Evolutionary conservation across 2,888 invertebrate genomes (phyloP), one percentile per base, ranked within the genome.

Genomic region (Agelastica alni): DNA sequence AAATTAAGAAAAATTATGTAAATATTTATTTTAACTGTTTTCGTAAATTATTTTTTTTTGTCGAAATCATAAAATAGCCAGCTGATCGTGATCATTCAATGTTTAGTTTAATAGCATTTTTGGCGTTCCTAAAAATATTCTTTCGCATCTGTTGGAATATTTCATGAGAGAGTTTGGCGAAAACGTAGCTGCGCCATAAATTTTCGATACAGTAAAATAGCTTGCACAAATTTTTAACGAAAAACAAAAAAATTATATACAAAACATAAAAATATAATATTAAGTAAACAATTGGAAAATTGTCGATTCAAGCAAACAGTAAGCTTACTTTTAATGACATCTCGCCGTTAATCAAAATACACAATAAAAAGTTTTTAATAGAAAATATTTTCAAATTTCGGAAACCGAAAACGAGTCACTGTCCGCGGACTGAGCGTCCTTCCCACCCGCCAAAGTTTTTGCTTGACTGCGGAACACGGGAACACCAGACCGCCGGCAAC

Each of bases 391-490:
- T 45, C 16, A 12, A 20, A 12, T 30, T 32, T 32, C 43, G 39
- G 16, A 20, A 10, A 30, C 32, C 32, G 41, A 41, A 18, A 32
- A 22, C 49, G 32, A 49, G 49, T 41, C 49, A 49, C 49, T 49
- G 18, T 22, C 31, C 49, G 49, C 49, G 49, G 31, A 49, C 49
- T 42, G 32, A 36, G 14, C 49, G 20, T 42, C 22, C 22, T 49
- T 49, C 42, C 49, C 49, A 42, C 46, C 36, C 34, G 16, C 16
- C 42, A 43, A 43, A 39, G 51, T 51, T 56, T 56, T 56, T 56
- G 49, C 59, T 60, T 55, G 48, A 60, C 64, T 61, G 61, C 60
- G 59, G 61, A 60, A 62, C 48, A 62, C 49, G 20, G 37, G 37
- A 20, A 39, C 37, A 20, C 37, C 37, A 39, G 20, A 39, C 32